A percentile compares a stretch with the other conserved stretches of the same genome.
Conservation (phyloP, 2,113 vertebrate species). For the Eclectus roratus region DNA sequence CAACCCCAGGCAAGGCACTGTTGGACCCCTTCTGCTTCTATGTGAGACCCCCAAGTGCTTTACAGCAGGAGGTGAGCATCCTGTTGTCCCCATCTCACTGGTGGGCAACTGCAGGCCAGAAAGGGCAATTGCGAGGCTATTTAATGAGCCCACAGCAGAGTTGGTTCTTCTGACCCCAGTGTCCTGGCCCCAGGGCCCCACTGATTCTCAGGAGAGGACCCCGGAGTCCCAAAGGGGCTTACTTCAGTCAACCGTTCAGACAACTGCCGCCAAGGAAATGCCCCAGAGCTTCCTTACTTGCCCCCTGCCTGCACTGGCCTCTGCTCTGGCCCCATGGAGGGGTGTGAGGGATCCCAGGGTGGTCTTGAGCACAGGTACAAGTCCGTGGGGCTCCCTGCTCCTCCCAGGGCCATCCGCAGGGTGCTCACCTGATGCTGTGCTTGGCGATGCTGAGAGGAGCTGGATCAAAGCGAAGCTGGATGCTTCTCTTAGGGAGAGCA, state of each 20-base stretch:
- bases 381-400: neutral
- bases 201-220: neutral
- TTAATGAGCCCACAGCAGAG: neutral
- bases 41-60: neutral
- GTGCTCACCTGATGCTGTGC: neutral
- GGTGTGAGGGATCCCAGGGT: neutral
- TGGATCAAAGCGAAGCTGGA: neutral
- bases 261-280: neutral
- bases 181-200: neutral
- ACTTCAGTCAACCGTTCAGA: rapidly evolving
- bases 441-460: neutral
- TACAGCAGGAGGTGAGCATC: neutral
- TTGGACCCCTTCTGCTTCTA: neutral
- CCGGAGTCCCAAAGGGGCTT: neutral
- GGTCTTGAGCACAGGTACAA: neutral
- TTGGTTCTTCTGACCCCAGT: neutral
- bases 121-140: neutral
- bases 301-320: neutral
- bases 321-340: neutral
- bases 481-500: neutral
- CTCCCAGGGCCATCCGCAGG: neutral
- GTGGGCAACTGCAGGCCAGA: neutral
- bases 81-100: rapidly evolving
- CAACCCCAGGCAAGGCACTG: neutral
- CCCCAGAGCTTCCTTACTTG: neutral